Conservation (phyloP, 2,113 vertebrate genomes). For the Urocitellus parryii region DNA sequence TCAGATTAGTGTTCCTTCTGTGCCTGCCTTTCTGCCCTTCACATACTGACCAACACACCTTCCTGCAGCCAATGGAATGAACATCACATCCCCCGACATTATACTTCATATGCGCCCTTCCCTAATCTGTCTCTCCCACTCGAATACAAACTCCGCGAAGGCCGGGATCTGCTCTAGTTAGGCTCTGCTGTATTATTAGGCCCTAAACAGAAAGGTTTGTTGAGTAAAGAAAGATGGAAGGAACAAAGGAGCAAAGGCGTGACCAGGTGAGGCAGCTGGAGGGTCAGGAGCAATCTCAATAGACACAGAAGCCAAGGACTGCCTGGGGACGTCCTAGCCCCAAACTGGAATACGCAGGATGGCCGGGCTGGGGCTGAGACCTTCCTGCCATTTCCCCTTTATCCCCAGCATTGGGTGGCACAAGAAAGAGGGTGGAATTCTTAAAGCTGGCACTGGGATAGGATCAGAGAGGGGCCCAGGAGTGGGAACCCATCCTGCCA, state of each 20-base stretch:
- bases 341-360: not conserved
- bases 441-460: not conserved
- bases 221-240: not conserved
- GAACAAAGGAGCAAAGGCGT: not conserved
- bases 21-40: not conserved
- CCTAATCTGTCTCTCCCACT: not conserved
- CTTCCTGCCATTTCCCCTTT: not conserved
- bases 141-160: not conserved
- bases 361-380: not conserved
- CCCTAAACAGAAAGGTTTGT: not conserved
- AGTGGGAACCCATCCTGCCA: not conserved
- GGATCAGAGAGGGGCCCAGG: not conserved
- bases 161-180: too few species aligned
- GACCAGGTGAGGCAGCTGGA: not conserved
- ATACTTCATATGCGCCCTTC: not conserved
- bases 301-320: not conserved
- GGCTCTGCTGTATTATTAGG: not conserved
- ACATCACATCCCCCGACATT: fast-evolving
- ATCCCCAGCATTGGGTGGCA: not conserved
- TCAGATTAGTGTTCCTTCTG: not conserved
- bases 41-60: not conserved
- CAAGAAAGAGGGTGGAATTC: not conserved
- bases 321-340: not conserved
- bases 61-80: not conserved
- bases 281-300: not conserved